Evolutionary conservation across 2,113 vertebrate species (phyloP), one percentile per base, ranked within the genome.

Genomic region (Baryphthengus martii): DNA sequence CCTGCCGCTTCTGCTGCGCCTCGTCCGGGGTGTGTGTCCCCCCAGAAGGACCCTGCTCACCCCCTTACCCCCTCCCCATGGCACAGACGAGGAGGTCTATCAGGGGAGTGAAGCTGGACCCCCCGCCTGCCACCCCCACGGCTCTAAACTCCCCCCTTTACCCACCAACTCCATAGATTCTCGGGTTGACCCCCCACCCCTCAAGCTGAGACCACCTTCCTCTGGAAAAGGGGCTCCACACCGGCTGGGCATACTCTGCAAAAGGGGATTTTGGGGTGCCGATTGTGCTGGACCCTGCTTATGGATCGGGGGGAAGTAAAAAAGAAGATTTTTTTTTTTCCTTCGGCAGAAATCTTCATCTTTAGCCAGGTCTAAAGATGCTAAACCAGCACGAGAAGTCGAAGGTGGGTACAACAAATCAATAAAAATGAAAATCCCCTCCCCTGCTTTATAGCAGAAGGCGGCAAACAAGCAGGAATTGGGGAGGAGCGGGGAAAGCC

Each of bases 361-460:
- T 40, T 56, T 85, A 89, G 80, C 23, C 52, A 45, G 82, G 50
- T 39, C 91, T 53, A 75, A 67, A 88, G 58, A 55, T 63, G 89
- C 87, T 49, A 75, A 80, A 91, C 14, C 55, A 58, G n/a, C 88
- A 24, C 63, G 24, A 91, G 91, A 78, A 63, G 26, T 21, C n/a
- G 20, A 83, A 96, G 95, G 93, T 89, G 93, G 85, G 95, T 89
- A 52, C 85, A 67, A 19, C 20, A 37, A 89, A 85, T 9, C 29
- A 75, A 84, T 44, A 77, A 80, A 84, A 87, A 56, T 15, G 3
- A 13, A 33, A 21, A 19, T 72, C 56, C 56, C 8, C 47, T 87
- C 52, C 72, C 31, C 24, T 14, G 33, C 31, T 91, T 87, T 47
- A 5, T 6, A 67, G 72, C 58, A 40, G 76, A n/a, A 49, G 70